Evolutionary conservation across 1,140 invertebrate species (phyloP), one percentile per base, ranked within the genome.

Genomic region (Drepana arcuata): DNA sequence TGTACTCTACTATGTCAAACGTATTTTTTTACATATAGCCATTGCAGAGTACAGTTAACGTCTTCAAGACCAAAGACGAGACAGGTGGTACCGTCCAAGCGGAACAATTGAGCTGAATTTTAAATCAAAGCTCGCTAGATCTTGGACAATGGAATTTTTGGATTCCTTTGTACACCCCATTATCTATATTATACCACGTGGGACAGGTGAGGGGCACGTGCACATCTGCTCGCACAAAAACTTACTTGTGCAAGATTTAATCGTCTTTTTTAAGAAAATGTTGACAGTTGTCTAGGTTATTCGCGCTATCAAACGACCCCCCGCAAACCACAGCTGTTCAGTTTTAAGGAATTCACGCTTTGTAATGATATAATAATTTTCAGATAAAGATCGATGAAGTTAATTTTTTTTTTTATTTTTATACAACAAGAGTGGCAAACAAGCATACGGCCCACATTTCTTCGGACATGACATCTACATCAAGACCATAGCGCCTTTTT

Each of bases 211-310:
- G 47, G 16, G 5, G 71, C 74, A 77, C 75, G 70, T 70, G 75
- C 72, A 57, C 73, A 80, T 47, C 75, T 77, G 75, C 57, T 46
- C 33, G 28, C 42, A 48, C 7, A 14, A 15, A 41, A 48, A 48
- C 44, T 59, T 56, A 63, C 69, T 80, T 80, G 72, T 60, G 61
- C 61, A 80, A 80, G 72, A 77, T 80, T 72, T 73, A 73, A 74
- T 73, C 62, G 62, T 52, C 55, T 65, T 68, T 67, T 52, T 26
- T 34, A 30, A 24, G 39, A 46, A 54, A 53, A 60, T 41, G 70
- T 67, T 69, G 71, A 80, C 70, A 79, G 56, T 61, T 68, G 48
- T 44, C 27, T 67, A 66, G 55, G 46, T 59, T 26, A 4, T 26
- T 68, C 60, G 58, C 67, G 62, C 59, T 54, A 64, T 57, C 41